Percentiles rank a stretch among this genome's conserved stretches.
phyloP scores from a whole-genome alignment of 2,888 invertebrate species.

The Bugula neritina region DNA sequence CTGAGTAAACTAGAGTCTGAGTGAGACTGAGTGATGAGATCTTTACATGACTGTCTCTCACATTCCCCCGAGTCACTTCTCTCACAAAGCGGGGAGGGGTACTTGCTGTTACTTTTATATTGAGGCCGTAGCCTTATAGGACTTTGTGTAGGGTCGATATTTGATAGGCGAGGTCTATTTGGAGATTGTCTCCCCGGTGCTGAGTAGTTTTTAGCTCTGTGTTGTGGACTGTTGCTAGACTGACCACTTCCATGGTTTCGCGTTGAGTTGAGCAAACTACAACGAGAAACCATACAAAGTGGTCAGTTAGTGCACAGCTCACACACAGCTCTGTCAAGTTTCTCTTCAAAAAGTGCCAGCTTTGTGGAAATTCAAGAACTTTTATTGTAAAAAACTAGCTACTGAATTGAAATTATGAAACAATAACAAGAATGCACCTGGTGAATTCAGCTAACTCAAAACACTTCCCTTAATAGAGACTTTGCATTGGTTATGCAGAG shows the following conservation, averaged over 20 bases:
- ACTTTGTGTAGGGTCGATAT: constrained; percentile 21
- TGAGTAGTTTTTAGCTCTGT: not conserved
- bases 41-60: constrained; percentile 4
- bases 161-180: too few species aligned
- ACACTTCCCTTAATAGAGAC: too few species aligned
- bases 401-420: too few species aligned
- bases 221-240: not conserved
- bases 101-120: not conserved
- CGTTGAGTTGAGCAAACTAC: constrained; percentile 1
- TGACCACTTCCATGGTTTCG: constrained; percentile 18
- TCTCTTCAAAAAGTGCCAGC: too few species aligned
- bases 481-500: too few species aligned
- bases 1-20: not conserved
- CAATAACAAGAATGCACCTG: too few species aligned
- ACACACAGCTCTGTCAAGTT: too few species aligned
- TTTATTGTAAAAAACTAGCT: too few species aligned
- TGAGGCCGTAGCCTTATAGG: not conserved
- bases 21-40: not conserved
- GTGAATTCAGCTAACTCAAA: too few species aligned
- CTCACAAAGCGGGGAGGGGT: constrained; percentile 5
- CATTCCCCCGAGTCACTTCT: not conserved
- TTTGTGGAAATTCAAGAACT: too few species aligned
- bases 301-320: not conserved
- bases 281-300: constrained; percentile 1
- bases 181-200: not conserved